A percentile compares a stretch with the other conserved stretches of the same genome.
Evolutionary conservation across 2,113 vertebrate species (phyloP).

Genomic region (Hippocampus mohnikei): DNA sequence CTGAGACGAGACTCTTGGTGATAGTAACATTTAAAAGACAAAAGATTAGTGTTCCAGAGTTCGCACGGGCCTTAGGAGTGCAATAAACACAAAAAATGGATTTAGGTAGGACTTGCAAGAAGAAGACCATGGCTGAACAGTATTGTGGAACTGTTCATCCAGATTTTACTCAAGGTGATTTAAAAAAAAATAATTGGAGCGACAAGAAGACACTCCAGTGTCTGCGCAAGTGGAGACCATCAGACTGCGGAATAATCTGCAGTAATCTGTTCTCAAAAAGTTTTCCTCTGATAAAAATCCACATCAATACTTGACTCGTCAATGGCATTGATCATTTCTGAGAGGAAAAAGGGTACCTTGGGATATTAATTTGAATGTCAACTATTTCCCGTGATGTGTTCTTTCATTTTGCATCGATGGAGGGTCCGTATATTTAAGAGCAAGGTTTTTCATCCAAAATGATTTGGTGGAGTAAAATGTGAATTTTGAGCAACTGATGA

Average conservation of each 20-base stretch:
- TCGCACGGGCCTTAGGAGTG: too few relatives aligned
- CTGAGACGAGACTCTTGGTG: too few relatives aligned
- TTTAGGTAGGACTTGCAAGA: too few relatives aligned
- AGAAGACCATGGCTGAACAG: too few relatives aligned
- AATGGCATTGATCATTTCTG: neutral
- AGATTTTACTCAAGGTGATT: too few relatives aligned
- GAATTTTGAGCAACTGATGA: neutral
- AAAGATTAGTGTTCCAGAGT: too few relatives aligned
- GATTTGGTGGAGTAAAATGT: neutral
- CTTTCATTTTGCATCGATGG: neutral
- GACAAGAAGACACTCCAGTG: too few relatives aligned
- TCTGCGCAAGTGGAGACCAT: neutral
- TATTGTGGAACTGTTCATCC: too few relatives aligned
- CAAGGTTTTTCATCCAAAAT: neutral
- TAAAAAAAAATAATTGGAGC: too few relatives aligned
- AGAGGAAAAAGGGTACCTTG: neutral
- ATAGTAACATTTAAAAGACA: too few relatives aligned
- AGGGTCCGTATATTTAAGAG: neutral
- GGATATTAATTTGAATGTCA: neutral
- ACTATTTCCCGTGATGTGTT: neutral
- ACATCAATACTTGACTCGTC: neutral
- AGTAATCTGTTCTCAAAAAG: neutral
- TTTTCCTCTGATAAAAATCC: neutral
- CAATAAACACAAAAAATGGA: too few relatives aligned
- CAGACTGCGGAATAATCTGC: neutral